phyloP scores from a whole-genome alignment of 2,113 vertebrate species.

The Spilogale gracilis region DNA sequence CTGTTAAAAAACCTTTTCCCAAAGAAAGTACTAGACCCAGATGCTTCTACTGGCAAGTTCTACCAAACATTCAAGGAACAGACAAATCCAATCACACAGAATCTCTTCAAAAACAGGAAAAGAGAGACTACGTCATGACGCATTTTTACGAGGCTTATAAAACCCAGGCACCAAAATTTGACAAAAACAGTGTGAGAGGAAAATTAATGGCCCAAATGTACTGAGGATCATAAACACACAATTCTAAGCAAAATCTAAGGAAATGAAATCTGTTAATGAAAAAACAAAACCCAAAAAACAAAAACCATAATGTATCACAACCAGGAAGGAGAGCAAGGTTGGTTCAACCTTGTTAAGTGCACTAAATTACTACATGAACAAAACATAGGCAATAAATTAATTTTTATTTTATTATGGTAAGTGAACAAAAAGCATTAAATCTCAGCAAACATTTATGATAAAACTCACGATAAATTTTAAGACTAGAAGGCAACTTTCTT shows the following conservation, averaged over 20 bases:
- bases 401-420: neutral
- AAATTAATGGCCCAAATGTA: neutral
- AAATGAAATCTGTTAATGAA: neutral
- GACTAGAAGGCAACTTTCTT: neutral
- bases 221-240: neutral
- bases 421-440: neutral
- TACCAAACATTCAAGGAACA: constrained; percentile 51
- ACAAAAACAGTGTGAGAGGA: constrained; percentile 29
- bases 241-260: constrained; percentile 31
- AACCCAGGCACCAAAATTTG: constrained; percentile 41
- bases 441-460: neutral
- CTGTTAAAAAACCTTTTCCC: constrained; percentile 40
- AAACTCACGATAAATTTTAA: constrained; percentile 11
- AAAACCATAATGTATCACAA: neutral
- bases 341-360: constrained; percentile 32
- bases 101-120: constrained; percentile 49
- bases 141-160: constrained; percentile 62
- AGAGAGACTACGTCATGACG: constrained; percentile 14
- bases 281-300: neutral
- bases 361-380: neutral
- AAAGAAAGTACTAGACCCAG: constrained; percentile 55
- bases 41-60: constrained; percentile 54
- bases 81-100: constrained; percentile 42
- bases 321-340: constrained; percentile 57
- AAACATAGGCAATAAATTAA: constrained; percentile 22